Base-by-base conservation (phyloP, 2,888 invertebrate genomes). In the Oligia fasciuncula region DNA sequence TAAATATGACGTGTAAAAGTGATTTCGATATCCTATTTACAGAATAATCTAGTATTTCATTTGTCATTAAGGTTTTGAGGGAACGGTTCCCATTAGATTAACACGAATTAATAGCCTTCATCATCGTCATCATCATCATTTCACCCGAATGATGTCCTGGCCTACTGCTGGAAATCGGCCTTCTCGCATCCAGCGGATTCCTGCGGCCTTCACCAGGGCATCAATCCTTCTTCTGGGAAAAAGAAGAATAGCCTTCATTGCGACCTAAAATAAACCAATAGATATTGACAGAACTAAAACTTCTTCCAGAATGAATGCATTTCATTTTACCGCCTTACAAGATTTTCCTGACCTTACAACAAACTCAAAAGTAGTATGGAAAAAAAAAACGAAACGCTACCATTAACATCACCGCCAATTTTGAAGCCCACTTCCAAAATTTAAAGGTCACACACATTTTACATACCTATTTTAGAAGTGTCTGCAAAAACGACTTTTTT, bases 401-500 rank as follows among this genome's bases (percentile, higher is more conserved):
- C 19, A 14, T 29, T 35, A 29, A 69, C 51, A 46, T 46, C 4
- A 13, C 54, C 11, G 54, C 54, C 4, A 80, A 3, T 40, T 79
- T 63, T 63, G 4, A 63, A 80, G 46, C 17, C 17, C 72, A 49
- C 46, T 35, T 63, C 0, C 17, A 46, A 35, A 54, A 63, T 19
- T 69, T 1, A 19, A 71, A 80, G 72, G 78, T 57, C 80, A 63
- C 35, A 46, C n/a, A 54, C 17, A 23, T 49, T 46, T 35, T 49
- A 49, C 49, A 49, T 49, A n/a, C n/a, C n/a, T n/a, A 49, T 62
- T 75, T 23, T 23, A 51, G 13, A 63, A 46, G 19, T 63, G n/a
- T 35, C 35, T 63, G 19, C 19, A 46, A 43, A 80, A 8, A 19
- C 4, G 62, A 62, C 14, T 62, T 80, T 46, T 63, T 51, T 80